Base-by-base conservation (phyloP, 2,888 invertebrate genomes). In the Nomada ruficornis region DNA sequence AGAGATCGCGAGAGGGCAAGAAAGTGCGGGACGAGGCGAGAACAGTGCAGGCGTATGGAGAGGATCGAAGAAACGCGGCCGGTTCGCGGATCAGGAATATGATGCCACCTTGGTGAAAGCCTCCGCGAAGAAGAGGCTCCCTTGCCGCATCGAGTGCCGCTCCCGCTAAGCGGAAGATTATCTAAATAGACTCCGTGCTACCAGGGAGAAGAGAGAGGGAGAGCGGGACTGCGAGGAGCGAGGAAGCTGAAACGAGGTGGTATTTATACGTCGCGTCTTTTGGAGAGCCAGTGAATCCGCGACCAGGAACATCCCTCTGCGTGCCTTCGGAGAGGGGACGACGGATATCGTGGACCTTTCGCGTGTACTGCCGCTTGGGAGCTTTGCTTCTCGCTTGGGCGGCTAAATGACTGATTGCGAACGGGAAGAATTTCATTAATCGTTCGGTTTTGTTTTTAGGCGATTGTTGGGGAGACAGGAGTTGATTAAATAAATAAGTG, bases 131-230 rank as follows among this genome's bases (percentile, higher is more conserved):
- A 88, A 89, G 87, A 88, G 80, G 83, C 89, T 89, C 86, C 86
- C 89, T 88, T 88, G 83, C 85, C 83, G 86, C 85, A 67, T 47
- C 79, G 85, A 87, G 83, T 83, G 86, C 87, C 81, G 85, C 91
- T 91, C 90, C 90, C 90, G 89, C 89, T 86, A 88, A 88, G 91
- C 89, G 86, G 87, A 86, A 87, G 86, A 91, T 90, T 90, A 90
- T 91, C 91, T 91, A 91, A 91, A 91, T 91, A 91, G 88, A 88
- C 89, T 89, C 86, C 65, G 85, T 73, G 77, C 84, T 80, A 84
- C 85, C 82, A 83, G 62, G 78, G 68, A 74, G 82, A 69, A 65
- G 70, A 85, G 80, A 77, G 84, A 75, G 82, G 79, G 76, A 88
- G 79, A 62, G 54, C 68, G 74, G 72, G 70, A 57, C 55, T 26